These are phyloP conservation scores for Argynnis bischoffii DNA, from an alignment of 2,888 invertebrate genomes.

Conservation along the genomic window DNA sequence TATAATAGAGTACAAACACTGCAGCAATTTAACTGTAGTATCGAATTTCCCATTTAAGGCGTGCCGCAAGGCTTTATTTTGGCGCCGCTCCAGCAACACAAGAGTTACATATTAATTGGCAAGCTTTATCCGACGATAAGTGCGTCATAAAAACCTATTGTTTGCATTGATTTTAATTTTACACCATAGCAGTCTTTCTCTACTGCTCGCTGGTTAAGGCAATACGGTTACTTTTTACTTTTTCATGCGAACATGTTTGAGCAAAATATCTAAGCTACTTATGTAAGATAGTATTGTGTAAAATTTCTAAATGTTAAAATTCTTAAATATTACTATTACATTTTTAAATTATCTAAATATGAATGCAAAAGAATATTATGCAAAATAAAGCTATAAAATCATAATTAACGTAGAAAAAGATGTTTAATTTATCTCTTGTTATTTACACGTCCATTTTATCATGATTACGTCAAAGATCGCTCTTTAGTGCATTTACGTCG, in stretches of 20 bases:
- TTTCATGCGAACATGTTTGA: too few species aligned
- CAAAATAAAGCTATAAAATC: conserved; percentile 3
- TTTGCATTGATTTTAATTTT: conserved; percentile 27
- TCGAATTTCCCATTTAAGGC: conserved; percentile 29
- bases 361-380: background rate
- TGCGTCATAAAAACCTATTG: conserved; percentile 45
- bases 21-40: conserved; percentile 31
- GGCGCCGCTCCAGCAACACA: conserved; percentile 50
- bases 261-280: too few species aligned
- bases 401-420: conserved; percentile 16
- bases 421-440: conserved; percentile 20
- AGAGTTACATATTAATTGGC: conserved; percentile 52
- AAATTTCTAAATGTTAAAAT: background rate
- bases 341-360: too few species aligned
- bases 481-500: conserved; percentile 19
- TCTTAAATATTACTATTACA: too few species aligned
- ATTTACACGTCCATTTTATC: conserved; percentile 10
- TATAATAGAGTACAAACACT: conserved; percentile 25
- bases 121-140: conserved; percentile 51
- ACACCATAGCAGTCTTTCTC: background rate
- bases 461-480: conserved; percentile 5
- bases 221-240: background rate
- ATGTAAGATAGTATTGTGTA: background rate
- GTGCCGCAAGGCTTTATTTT: conserved; percentile 41
- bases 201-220: background rate